Evolutionary conservation across 2,888 invertebrate genomes (phyloP), one percentile per base, ranked within the genome.

Genomic region (Syrista parreyssii): DNA sequence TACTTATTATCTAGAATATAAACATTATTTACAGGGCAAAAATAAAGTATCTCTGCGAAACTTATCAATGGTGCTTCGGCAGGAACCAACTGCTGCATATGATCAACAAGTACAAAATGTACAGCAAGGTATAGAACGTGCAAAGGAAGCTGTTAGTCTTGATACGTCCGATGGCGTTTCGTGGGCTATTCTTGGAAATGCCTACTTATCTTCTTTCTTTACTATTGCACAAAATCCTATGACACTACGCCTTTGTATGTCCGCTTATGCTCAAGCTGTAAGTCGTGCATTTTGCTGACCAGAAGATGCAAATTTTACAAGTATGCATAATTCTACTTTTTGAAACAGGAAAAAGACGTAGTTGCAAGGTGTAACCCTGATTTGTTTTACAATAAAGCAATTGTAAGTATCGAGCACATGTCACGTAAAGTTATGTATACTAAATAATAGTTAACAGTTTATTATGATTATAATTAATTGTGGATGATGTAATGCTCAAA

Each of bases 181-280:
- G 0, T 98, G 98, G 97, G 93, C 95, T 76, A 94, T 97, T 76
- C 92, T 97, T 75, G 98, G 97, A 35, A 98, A 97, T 92, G 96
- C 97, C 0, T 96, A 97, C 89, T 91, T 97, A 79, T 95, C 96
- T 76, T 94, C 95, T 77, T 97, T 96, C 91, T 97, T 97, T 90
- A 94, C 94, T 72, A 93, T 95, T 55, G 93, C 94, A 2, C 97
- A 97, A 88, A 95, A 95, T 86, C 95, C 96, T 0, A 93, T 93
- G 35, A 94, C 94, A 0, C 90, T 97, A 80, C 95, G 95, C 85
- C 93, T 94, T 80, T 95, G 96, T 82, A 94, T 97, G 92, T 95
- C 95, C 84, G 97, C 97, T 1, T 98, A 97, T 88, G 93, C 92
- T 76, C 96, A 96, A 91, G 97, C 97, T 0, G 95, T 95, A 91